These are phyloP conservation scores for Halocynthia roretzi DNA, from an alignment of 23 tunicate species.

Conservation along the genomic window DNA sequence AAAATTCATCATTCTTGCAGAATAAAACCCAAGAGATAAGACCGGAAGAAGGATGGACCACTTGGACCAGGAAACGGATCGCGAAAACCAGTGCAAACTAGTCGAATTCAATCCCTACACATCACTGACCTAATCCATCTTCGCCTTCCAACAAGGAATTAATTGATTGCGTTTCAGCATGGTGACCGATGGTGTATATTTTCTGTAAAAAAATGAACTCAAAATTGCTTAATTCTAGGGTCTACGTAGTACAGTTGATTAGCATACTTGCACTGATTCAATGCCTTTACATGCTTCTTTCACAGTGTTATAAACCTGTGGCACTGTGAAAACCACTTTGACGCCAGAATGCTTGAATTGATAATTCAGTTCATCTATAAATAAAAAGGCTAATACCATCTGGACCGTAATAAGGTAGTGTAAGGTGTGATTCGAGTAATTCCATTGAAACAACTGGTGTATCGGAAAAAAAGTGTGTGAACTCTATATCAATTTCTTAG, in stretches of 20 bases:
- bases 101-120: too few relatives aligned
- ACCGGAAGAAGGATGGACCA: too few relatives aligned
- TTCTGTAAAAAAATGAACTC: constrained; percentile 15
- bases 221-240: not conserved
- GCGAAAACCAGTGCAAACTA: too few relatives aligned
- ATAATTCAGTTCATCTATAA: constrained; percentile 28
- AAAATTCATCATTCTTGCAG: too few relatives aligned
- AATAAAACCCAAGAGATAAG: too few relatives aligned
- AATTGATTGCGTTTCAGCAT: not conserved
- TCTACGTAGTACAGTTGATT: not conserved
- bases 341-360: constrained; percentile 36
- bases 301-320: constrained; percentile 9
- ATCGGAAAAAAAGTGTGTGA: too few relatives aligned
- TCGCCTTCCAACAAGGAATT: constrained; percentile 18
- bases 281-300: constrained; percentile 12
- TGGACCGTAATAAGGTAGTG: too few relatives aligned
- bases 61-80: too few relatives aligned
- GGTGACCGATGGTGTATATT: constrained; percentile 29
- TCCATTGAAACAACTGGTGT: not conserved
- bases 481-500: not conserved
- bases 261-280: constrained; percentile 23
- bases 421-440: too few relatives aligned
- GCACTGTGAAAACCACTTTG: constrained; percentile 31
- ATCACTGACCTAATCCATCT: constrained; percentile 21
- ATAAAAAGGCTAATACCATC: too few relatives aligned